Conservation (phyloP, 2,797 vertebrate species). For the Carcharodon carcharias region DNA sequence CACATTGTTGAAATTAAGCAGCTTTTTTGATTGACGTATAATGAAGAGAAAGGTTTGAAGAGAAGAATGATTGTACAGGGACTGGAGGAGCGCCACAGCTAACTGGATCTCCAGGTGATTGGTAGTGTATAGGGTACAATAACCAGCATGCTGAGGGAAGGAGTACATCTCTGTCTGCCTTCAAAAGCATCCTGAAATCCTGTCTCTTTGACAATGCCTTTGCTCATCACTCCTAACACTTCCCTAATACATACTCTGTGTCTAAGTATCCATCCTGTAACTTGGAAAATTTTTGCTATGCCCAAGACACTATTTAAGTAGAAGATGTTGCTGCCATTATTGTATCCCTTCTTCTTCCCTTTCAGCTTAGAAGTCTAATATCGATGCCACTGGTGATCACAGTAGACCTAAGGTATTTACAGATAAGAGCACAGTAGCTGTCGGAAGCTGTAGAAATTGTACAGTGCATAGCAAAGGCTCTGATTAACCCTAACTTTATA, state of each 20-base stretch:
- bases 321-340: neutral
- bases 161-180: neutral
- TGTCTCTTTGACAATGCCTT: neutral
- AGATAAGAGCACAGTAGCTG: neutral
- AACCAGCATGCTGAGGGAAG: neutral
- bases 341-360: neutral
- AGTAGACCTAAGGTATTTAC: neutral
- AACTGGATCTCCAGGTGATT: neutral
- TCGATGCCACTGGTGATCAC: neutral
- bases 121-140: neutral
- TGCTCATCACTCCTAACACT: neutral
- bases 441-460: too few species aligned
- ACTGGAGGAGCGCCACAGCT: neutral
- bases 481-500: too few species aligned
- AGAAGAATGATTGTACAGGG: too few species aligned
- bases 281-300: neutral
- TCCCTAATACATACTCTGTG: neutral
- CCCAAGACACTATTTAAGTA: neutral
- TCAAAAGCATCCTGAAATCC: neutral
- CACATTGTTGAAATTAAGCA: neutral
- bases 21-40: neutral
- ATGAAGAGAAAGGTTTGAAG: neutral
- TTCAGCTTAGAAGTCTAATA: neutral
- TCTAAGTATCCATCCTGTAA: neutral
- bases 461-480: too few species aligned